Evolutionary conservation across 2,797 vertebrate genomes (phyloP).

Genomic region (Coccyzus lansbergi): DNA sequence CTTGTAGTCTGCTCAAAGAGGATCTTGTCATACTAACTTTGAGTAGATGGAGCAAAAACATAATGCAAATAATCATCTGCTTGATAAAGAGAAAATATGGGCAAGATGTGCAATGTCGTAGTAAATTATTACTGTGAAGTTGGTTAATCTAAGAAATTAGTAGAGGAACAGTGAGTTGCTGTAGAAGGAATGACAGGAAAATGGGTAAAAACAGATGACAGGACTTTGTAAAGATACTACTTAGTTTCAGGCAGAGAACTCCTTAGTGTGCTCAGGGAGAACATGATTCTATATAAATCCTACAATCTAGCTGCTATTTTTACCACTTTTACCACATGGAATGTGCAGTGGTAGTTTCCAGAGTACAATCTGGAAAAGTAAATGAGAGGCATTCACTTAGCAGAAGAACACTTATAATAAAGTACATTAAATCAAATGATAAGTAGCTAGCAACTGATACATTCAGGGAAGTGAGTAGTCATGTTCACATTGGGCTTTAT

Average conservation of each 20-base stretch:
- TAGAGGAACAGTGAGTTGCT: not conserved
- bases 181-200: not conserved
- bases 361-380: not conserved
- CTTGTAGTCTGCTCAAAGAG: not conserved
- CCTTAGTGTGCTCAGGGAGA: not conserved
- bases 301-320: not conserved
- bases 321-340: not conserved
- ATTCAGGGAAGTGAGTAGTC: not conserved
- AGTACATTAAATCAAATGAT: not conserved
- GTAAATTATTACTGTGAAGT: not conserved
- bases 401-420: not conserved
- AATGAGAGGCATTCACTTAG: not conserved
- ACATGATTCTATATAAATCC: not conserved
- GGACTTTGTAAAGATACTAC: not conserved
- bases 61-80: not conserved
- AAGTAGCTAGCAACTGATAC: slow-evolving; percentile 1
- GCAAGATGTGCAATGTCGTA: not conserved
- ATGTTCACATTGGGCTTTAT: not conserved
- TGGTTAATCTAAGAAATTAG: not conserved
- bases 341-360: not conserved
- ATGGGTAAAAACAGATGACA: not conserved
- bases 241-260: not conserved
- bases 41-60: not conserved
- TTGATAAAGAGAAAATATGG: not conserved
- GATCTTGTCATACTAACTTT: not conserved